These are phyloP conservation scores for Eulemur macaco DNA, from an alignment of 2,113 vertebrate genomes.

Conservation along the genomic window DNA sequence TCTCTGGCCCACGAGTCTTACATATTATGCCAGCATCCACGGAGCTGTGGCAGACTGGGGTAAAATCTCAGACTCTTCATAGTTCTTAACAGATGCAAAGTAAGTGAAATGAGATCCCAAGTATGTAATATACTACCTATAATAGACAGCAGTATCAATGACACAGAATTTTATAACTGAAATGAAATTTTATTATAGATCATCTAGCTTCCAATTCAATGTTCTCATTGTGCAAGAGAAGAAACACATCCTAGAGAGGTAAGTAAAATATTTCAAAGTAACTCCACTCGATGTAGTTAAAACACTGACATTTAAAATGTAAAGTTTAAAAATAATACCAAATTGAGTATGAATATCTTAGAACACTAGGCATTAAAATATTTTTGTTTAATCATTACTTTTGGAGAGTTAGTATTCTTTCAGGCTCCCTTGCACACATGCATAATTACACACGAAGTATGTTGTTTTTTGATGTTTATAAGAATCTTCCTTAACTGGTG, in stretches of 20 bases:
- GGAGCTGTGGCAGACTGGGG: neutral
- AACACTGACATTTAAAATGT: neutral
- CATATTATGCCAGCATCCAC: neutral
- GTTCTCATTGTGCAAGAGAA: neutral
- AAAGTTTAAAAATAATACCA: neutral
- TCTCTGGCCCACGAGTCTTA: neutral
- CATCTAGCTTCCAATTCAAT: neutral
- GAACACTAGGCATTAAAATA: neutral
- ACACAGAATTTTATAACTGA: neutral
- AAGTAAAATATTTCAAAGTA: neutral
- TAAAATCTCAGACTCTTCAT: neutral
- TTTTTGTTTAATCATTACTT: neutral
- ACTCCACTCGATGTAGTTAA: neutral
- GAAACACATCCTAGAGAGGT: neutral
- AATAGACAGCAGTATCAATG: neutral
- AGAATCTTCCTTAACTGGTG: neutral
- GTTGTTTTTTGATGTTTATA: neutral
- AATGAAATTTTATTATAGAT: neutral
- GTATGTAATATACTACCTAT: neutral
- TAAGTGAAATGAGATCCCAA: neutral
- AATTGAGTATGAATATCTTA: neutral
- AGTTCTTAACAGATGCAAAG: neutral
- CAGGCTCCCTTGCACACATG: neutral
- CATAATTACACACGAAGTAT: neutral
- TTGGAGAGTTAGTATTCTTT: neutral